phyloP scores from a whole-genome alignment of 2,113 vertebrate species.

The Epinephelus moara region DNA sequence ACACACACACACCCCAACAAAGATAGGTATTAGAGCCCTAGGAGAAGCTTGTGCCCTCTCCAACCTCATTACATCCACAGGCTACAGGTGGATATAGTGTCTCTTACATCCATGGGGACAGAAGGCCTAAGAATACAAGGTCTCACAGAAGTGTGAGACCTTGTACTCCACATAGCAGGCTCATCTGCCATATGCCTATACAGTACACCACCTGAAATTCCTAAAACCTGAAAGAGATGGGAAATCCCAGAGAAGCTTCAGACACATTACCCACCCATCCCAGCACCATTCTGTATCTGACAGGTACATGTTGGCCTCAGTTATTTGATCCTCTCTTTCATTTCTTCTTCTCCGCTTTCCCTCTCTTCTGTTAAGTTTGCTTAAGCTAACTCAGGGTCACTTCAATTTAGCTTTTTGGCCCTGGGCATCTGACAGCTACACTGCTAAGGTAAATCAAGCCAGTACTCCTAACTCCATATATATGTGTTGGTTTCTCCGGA shows the following conservation, averaged over 20 bases:
- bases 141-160: not conserved
- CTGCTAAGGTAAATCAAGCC: conserved; percentile 54
- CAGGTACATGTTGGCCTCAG: conserved; percentile 35
- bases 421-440: conserved; percentile 50
- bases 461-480: conserved; percentile 11
- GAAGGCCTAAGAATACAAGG: not conserved
- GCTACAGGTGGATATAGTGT: conserved; percentile 66
- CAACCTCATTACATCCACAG: conserved; percentile 71
- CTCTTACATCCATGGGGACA: conserved; percentile 43
- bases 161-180: conserved; percentile 3
- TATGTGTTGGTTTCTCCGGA: too few relatives aligned
- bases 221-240: conserved; percentile 1
- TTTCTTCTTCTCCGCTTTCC: conserved; percentile 38
- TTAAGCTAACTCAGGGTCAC: conserved; percentile 72
- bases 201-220: not conserved
- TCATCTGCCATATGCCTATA: not conserved
- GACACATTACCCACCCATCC: not conserved
- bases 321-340: conserved; percentile 50
- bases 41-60: conserved; percentile 53
- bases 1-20: conserved; percentile 54
- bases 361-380: conserved; percentile 59
- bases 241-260: conserved; percentile 8
- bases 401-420: conserved; percentile 74
- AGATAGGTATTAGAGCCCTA: conserved; percentile 59
- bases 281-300: conserved; percentile 42